Percentiles rank a stretch among this genome's conserved stretches.
Conservation (phyloP, 64 coral and sea anemone genomes). For the Montipora efflorescens region DNA sequence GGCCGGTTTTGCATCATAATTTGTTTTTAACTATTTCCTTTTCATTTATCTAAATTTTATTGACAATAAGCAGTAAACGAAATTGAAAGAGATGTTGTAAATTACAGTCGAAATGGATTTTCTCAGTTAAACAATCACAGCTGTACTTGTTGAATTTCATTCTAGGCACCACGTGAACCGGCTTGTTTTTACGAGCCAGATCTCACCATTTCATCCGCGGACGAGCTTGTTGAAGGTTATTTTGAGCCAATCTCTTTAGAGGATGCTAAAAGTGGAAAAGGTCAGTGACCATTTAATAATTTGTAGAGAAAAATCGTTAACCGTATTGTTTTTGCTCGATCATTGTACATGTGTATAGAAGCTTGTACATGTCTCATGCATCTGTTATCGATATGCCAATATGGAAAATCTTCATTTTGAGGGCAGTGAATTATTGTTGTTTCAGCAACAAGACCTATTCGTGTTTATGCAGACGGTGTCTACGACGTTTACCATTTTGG, state of each 20-base stretch:
- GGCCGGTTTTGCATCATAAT: no score
- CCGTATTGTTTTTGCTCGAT: background rate
- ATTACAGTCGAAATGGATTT: background rate
- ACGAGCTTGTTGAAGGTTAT: background rate
- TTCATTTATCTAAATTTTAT: background rate
- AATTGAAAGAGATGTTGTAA: background rate
- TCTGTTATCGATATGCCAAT: background rate
- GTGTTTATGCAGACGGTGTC: conserved; percentile 96
- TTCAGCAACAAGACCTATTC: conserved; percentile 93
- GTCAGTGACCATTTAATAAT: background rate
- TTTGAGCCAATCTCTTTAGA: conserved; percentile 74
- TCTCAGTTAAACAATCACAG: no score
- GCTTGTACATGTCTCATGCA: no score
- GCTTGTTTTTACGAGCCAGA: conserved; percentile 55
- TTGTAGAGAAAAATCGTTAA: background rate
- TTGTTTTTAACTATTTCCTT: background rate
- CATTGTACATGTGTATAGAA: no score
- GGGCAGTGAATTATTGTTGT: background rate
- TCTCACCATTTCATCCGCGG: conserved; percentile 31
- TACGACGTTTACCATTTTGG: conserved; percentile 96
- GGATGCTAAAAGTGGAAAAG: conserved; percentile 89
- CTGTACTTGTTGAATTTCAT: conserved; percentile 7
- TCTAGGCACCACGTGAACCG: conserved; percentile 45
- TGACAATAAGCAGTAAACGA: background rate
- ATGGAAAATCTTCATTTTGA: background rate